Evolutionary conservation across 2,113 vertebrate genomes (phyloP), one percentile per base, ranked within the genome.

Genomic region (Eleginops maclovinus): DNA sequence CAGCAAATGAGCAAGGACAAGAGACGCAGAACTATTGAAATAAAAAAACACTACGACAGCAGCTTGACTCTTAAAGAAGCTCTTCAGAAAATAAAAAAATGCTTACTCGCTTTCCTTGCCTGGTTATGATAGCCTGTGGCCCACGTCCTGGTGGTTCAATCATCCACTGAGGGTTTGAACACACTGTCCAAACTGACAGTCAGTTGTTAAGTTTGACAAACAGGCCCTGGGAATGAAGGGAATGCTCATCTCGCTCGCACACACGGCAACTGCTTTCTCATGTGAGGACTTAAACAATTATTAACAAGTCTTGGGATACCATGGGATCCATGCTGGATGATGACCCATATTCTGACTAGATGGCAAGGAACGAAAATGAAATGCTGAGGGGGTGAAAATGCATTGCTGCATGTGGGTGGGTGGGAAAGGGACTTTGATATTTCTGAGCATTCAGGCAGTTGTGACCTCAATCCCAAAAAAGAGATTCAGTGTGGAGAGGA

Each of bases 391-490:
- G 51, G 31, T 40, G 24, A 51, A 85, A 69, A 83, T 72, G 58
- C 47, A 69, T 46, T 19, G 44, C 58, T 70, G 75, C 50, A 50
- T 44, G 71, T 61, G 82, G 78, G 71, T 69, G 80, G 62, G 64
- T 68, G 77, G 66, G 70, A 82, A 65, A 58, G 31, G 44, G 55
- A 90, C 78, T 81, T 72, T 78, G 51, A 76, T 81, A 72, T 64
- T 81, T 84, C 53, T 49, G 70, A 84, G 53, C 44, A 74, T 85
- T 79, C 53, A 73, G 50, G 68, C 77, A 81, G 68, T 85, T 82
- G 80, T 87, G 82, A 91, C 87, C 83, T 91, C 82, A 90, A 86
- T 89, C 79, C 88, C 72, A 56, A 84, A 82, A 81, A 72, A 51
- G 68, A 83, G 63, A 80, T 87, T 81, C 44, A 62, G 43, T 46